phyloP scores from a whole-genome alignment of 2,113 vertebrate species.

The Sylvilagus bachmani region DNA sequence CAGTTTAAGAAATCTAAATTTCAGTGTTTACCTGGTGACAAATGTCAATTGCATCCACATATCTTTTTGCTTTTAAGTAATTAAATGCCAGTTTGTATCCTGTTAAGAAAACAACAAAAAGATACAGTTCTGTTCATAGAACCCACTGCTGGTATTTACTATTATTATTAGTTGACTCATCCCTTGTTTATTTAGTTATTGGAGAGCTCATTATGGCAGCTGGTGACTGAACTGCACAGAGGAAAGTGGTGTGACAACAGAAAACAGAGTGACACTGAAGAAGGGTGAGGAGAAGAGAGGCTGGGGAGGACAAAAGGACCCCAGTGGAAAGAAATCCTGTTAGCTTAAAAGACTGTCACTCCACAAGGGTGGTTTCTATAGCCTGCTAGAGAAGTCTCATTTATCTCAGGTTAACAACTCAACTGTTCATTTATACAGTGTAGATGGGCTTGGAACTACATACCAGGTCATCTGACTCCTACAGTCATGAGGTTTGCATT shows the following conservation, averaged over 20 bases:
- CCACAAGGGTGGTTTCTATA: background rate
- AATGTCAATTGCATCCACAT: conserved; percentile 96
- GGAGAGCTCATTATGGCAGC: background rate
- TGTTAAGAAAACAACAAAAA: conserved; percentile 82
- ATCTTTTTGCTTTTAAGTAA: conserved; percentile 97
- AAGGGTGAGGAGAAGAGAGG: background rate
- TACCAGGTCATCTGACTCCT: background rate
- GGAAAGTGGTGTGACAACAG: background rate
- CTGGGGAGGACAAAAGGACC: background rate
- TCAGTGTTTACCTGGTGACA: conserved; percentile 95
- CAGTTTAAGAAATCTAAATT: conserved; percentile 43
- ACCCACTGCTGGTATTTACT: background rate
- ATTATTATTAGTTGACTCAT: background rate
- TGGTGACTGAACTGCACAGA: background rate
- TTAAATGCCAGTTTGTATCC: conserved; percentile 99
- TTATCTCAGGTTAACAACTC: conserved; percentile 19
- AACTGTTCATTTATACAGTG: background rate
- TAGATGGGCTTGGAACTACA: background rate
- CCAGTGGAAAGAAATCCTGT: background rate
- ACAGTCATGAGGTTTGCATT: background rate
- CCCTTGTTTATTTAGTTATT: background rate
- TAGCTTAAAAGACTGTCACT: background rate
- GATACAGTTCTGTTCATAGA: background rate
- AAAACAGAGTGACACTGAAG: background rate
- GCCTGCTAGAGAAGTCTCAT: background rate